These are phyloP conservation scores for Rotaria sp. DNA, from an alignment of 2,888 invertebrate genomes.

Conservation along the genomic window DNA sequence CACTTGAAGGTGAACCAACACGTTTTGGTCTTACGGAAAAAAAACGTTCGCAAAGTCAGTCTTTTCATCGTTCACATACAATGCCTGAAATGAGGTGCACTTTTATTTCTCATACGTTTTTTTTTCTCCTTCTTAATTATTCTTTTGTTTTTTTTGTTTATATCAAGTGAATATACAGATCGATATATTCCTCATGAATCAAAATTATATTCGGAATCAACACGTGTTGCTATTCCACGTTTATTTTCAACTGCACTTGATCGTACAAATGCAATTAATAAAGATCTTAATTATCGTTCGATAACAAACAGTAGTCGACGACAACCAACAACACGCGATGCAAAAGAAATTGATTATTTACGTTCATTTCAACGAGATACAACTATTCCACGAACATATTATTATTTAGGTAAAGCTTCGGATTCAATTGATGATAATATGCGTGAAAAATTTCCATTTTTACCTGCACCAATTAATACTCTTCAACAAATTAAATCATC, in stretches of 20 bases:
- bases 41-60: not conserved
- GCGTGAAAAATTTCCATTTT: constrained; percentile 9
- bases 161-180: not conserved
- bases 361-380: too few relatives aligned
- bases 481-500: not conserved
- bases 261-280: not conserved
- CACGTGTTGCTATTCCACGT: not conserved
- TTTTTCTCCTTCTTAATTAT: not conserved
- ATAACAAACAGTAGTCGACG: not conserved
- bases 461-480: not conserved
- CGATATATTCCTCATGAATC: not conserved
- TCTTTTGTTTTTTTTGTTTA: not conserved
- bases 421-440: not conserved
- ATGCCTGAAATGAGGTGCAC: not conserved
- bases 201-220: not conserved
- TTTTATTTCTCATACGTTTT: not conserved
- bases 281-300: not conserved
- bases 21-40: constrained; percentile 31
- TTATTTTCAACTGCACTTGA: not conserved
- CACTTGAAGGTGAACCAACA: constrained; percentile 33
- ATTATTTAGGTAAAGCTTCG: not conserved
- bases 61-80: not conserved
- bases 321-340: not conserved
- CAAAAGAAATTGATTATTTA: not conserved
- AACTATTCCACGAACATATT: not conserved